These are phyloP conservation scores for Cryptophagus acutangulus DNA, from an alignment of 2,888 invertebrate species.

Conservation along the genomic window DNA sequence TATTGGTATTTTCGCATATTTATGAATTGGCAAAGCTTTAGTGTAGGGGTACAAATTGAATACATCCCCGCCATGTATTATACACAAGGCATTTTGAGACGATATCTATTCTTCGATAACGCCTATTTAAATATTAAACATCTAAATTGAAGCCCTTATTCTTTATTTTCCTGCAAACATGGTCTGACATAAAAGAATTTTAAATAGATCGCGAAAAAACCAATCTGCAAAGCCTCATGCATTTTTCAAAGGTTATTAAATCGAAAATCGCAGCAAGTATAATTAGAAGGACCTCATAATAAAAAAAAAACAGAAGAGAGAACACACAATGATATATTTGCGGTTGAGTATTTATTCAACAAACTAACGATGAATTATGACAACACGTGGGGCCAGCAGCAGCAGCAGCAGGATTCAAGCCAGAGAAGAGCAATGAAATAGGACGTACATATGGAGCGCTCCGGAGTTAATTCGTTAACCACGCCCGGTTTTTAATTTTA, in stretches of 20 bases:
- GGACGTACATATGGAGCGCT: constrained; percentile 15
- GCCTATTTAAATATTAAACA: constrained; percentile 37
- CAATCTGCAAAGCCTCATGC: too few relatives aligned
- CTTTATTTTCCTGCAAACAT: too few relatives aligned
- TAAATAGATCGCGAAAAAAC: too few relatives aligned
- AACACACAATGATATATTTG: too few relatives aligned
- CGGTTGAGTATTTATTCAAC: constrained; percentile 13
- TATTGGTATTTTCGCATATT: constrained; percentile 40
- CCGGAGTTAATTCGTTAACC: constrained; percentile 23
- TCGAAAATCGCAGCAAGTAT: too few relatives aligned
- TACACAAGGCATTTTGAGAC: constrained; percentile 32
- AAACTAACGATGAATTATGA: constrained; percentile 25
- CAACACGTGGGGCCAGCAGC: constrained; percentile 18
- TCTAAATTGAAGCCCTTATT: constrained; percentile 31
- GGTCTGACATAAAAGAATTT: too few relatives aligned
- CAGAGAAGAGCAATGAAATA: constrained; percentile 6
- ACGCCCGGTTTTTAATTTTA: constrained; percentile 44
- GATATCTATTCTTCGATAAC: constrained; percentile 34
- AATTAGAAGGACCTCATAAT: too few relatives aligned
- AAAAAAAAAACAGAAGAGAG: too few relatives aligned
- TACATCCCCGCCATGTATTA: constrained; percentile 35
- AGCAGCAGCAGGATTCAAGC: constrained; percentile 1
- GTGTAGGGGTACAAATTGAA: constrained; percentile 25
- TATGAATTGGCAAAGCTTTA: constrained; percentile 30
- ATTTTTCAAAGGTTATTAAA: too few relatives aligned